Evolutionary conservation across 2,888 invertebrate species (phyloP), one percentile per base, ranked within the genome.

Genomic region (Halictus quadricinctus): DNA sequence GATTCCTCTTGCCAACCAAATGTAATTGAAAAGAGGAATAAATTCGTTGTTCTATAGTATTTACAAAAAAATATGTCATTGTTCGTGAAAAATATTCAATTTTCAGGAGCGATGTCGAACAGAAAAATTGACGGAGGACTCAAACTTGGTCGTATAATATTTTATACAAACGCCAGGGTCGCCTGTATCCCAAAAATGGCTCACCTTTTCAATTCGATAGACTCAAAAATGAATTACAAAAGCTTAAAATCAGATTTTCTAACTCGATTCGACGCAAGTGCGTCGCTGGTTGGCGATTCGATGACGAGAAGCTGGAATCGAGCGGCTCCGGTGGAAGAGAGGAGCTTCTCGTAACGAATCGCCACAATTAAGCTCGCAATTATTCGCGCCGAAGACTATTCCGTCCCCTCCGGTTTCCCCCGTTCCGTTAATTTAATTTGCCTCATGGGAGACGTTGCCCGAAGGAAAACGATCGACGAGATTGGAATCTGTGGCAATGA

Each of bases 331-430:
- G 41, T 13, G 72, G 72, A 13, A 64, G n/a, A n/a, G n/a, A n/a
- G 80, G 64, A 79, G 80, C 50, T 77, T 66, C 69, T 43, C 80
- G 88, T 87, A 88, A 90, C 87, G 88, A 88, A 90, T 90, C 88
- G 87, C 84, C 86, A 86, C 90, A 88, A 90, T 90, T 89, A 90
- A 88, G 88, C 85, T 82, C 86, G 88, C 88, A 89, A 90, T 90
- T 90, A 90, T 90, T 90, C 88, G 85, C 77, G 72, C 25, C 84
- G 87, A 87, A 90, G 87, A 89, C 89, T 80, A n/a, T 70, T 70
- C 43, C 43, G 76, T 60, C 58, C 74, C 79, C 80, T 72, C 73
- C 80, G 50, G 41, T n/a, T 36, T 41, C n/a, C 43, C 36, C 41
- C 2, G n/a, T 4, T 3, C 54, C 87, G 82, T 88, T 90, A 90